Evolutionary conservation across 1,140 invertebrate species (phyloP), one percentile per base, ranked within the genome.

Genomic region (Drosophila prosaltans): DNA sequence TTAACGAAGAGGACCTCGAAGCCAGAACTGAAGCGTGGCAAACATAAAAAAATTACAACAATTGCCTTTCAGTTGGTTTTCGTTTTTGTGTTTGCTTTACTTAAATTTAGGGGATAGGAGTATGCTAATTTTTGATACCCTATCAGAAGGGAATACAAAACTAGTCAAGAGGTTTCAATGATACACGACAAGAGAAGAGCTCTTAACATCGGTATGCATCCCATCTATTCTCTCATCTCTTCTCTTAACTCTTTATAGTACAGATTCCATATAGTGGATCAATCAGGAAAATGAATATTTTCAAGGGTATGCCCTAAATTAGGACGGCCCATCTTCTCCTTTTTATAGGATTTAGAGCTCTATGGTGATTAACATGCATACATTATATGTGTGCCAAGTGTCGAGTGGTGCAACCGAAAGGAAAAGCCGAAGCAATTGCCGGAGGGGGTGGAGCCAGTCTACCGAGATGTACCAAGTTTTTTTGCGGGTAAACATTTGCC

Each of bases 81-180:
- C 62, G 21, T 24, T 21, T 48, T 48, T 51, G 2, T 80, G 66
- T 78, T 78, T 57, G 65, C 30, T 48, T 64, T 43, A 28, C 10
- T 21, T 54, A 60, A 68, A 70, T 70, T 63, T 59, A 7, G 6
- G 6, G 59, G 30, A 45, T 55, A 65, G 60, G 68, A 39, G 62
- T 74, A 57, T 88, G 75, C 36, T 83, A 83, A 86, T 86, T 82
- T 81, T 65, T 54, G 64, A 2, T 26, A 51, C 45, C 21, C 45
- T 51, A 7, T 7, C 3, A 4, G 21, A n/a, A 51, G 45, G 21
- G 45, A 26, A 16, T 16, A 16, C 16, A 16, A 16, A 16, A 16
- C 16, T 16, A 16, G 16, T 16, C 16, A 16, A 16, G 16, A 16
- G 16, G 16, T 16, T 16, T 16, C 16, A 16, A 16, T 16, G 16